Base-by-base conservation (phyloP, 2,888 invertebrate genomes). In the Serrognathus titanus region DNA sequence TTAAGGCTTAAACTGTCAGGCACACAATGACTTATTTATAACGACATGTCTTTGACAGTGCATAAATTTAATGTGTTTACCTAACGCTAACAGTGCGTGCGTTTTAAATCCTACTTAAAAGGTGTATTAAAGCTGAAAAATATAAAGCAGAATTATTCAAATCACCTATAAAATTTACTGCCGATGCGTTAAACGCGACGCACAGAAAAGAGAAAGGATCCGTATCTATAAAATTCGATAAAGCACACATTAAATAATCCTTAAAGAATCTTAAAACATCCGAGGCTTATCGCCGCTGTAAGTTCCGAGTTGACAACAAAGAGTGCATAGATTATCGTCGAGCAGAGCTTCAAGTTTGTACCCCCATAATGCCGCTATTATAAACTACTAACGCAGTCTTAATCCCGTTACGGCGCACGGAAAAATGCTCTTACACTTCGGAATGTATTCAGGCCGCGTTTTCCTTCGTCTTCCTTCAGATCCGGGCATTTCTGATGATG, bases 341-440 rank as follows among this genome's bases (percentile, higher is more conserved):
- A 58, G 58, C 54, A 38, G 57, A 61, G 68, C 63, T 69, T 66
- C 66, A 60, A 62, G 63, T 64, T 62, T 61, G 65, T 64, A 66
- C 69, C 67, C 64, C 63, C 66, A 66, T 70, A 70, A 70, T 69
- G 63, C 70, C 58, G 63, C 67, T 68, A 69, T 70, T 70, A 70
- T 69, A 70, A 70, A 69, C 69, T 68, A 68, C 65, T 66, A 67
- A 68, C 67, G 61, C 60, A 63, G 62, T 64, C 63, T 63, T 68
- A 69, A 68, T 68, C 68, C 66, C 63, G 67, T 69, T 68, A 69
- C 60, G 60, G 58, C 59, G 62, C 59, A 31, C 24, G 64, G 64
- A 68, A 68, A 69, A 68, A 67, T 69, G 61, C 61, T 63, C 57
- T 59, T 59, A 64, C 62, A 62, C 63, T 64, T 59, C 45, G 49